Conservation (phyloP, 2,797 vertebrate genomes). For the Gadopsis marmoratus region DNA sequence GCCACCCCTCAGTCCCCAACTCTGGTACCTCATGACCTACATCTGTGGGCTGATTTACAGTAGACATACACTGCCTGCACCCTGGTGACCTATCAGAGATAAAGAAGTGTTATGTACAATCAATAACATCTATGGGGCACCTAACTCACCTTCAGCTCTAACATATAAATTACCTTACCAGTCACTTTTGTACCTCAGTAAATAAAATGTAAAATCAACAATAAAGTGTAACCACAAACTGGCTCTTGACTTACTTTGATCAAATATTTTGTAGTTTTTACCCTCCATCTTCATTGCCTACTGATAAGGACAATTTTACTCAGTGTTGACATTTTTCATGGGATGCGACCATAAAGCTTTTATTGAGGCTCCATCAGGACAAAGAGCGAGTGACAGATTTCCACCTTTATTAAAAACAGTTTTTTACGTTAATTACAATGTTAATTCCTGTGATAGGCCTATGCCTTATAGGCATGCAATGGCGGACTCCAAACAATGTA, state of each 20-base stretch:
- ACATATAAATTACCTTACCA: not conserved
- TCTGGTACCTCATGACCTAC: constrained; percentile 15
- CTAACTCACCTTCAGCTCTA: not conserved
- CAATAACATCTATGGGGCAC: not conserved
- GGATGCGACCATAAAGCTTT: not conserved
- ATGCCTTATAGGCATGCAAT: constrained; percentile 53
- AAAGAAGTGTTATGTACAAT: constrained; percentile 5
- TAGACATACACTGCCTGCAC: constrained; percentile 5
- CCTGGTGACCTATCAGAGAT: constrained; percentile 14
- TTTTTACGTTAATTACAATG: constrained; percentile 54
- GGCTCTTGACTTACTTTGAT: not conserved
- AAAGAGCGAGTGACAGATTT: constrained; percentile 19
- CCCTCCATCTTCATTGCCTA: not conserved
- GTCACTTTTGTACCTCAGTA: not conserved
- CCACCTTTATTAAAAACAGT: constrained; percentile 67
- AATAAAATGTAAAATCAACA: not conserved
- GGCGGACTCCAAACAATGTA: constrained; percentile 52
- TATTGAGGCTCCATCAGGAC: not conserved
- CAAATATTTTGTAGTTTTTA: not conserved
- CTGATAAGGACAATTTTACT: not conserved
- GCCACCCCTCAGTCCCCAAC: constrained; percentile 17
- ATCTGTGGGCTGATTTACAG: constrained; percentile 12
- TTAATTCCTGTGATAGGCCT: constrained; percentile 41
- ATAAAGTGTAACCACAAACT: not conserved
- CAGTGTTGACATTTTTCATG: not conserved